Base-by-base conservation (phyloP, 2,113 vertebrate genomes). In the Recurvirostra avosetta region DNA sequence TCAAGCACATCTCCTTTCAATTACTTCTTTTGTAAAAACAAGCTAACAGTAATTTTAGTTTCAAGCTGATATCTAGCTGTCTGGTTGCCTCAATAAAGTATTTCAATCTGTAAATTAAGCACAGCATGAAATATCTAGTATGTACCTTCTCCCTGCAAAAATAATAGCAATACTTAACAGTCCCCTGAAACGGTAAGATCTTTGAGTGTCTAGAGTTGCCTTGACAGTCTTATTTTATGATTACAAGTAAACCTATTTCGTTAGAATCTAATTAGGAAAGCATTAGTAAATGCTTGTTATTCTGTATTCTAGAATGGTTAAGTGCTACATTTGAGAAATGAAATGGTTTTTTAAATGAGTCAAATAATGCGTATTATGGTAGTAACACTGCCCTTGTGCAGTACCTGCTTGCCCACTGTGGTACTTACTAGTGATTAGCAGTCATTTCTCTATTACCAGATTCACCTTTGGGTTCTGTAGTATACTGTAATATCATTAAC, bases 11-110 rank as follows among this genome's bases (percentile, higher is more conserved):
- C 34, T 73, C 32, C 26, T 77, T 96, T 81, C 61, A 73, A 66
- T 91, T 87, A 68, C 82, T 94, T 96, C 4, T 76, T 95, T 96
- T 90, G 71, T 77, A 78, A 93, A 79, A 88, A 79, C 67, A 82
- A 96, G 30, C 53, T 90, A 92, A 86, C 45, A 74, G 65, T 84
- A 83, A 97, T 92, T 97, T 97, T 96, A 87, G 71, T 95, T 96
- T 95, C 52, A 96, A 95, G 66, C 32, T 96, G 85, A 89, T 94
- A 92, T 86, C 93, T 82, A 96, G 81, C 56, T 93, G 85, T 94
- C 92, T 96, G 76, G 90, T 94, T 97, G 76, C 59, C 86, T 94
- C 79, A 94, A 82, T 96, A 88, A 97, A 96, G 47, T 93, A 96
- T 96, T 96, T 97, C 70, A 82, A 87, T 85, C 63, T 90, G 66